Conservation (phyloP, 1,140 invertebrate genomes). For the Ooceraea biroi region DNA sequence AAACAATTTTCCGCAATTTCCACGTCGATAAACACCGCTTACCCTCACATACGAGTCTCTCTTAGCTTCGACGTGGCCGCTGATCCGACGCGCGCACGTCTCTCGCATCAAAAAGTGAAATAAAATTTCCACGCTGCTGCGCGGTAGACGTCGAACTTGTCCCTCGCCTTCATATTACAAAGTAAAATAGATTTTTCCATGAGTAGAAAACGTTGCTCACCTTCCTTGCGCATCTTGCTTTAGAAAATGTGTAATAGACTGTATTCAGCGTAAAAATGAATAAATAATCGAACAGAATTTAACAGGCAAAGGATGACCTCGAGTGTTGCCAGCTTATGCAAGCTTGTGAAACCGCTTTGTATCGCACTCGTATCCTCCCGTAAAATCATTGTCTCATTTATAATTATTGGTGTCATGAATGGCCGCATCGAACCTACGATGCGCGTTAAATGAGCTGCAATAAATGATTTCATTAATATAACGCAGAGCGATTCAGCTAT, state of each 20-base stretch:
- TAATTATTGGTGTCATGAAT: neutral
- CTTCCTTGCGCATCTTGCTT: neutral
- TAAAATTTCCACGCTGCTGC: neutral
- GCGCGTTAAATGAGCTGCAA: constrained; percentile 6
- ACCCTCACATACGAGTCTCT: neutral
- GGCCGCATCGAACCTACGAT: neutral
- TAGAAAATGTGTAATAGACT: neutral
- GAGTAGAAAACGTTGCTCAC: neutral
- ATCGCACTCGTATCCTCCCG: neutral
- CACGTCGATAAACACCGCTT: neutral
- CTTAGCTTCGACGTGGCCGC: too few relatives aligned
- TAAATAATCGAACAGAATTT: constrained; percentile 1
- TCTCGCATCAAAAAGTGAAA: neutral
- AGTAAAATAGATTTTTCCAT: constrained; percentile 9
- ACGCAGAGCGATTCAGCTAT: neutral
- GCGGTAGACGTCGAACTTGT: neutral
- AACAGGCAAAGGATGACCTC: neutral
- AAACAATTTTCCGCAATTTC: constrained; percentile 9
- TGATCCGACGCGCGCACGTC: neutral
- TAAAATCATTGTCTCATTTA: neutral
- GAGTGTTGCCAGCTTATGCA: neutral
- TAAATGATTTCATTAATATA: neutral
- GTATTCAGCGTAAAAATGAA: neutral
- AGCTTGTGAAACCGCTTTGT: neutral
- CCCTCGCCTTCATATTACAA: neutral